These are phyloP conservation scores for Hypomesus transpacificus DNA, from an alignment of 2,113 vertebrate genomes.

Conservation along the genomic window DNA sequence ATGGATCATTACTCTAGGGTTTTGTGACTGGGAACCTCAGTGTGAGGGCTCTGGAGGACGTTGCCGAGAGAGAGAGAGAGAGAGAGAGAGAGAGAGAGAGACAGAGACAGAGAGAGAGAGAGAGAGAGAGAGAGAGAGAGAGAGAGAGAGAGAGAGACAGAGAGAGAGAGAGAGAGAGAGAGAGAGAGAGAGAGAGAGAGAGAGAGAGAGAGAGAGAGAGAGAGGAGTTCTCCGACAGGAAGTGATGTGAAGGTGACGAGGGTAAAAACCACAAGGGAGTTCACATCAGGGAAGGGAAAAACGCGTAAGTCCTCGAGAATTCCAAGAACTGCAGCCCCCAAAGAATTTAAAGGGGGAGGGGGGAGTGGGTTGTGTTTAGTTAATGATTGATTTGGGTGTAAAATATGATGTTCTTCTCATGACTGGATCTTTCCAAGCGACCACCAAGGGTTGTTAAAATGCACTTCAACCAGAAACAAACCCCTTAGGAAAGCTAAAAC, in stretches of 20 bases:
- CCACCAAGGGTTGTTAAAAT: too few relatives aligned
- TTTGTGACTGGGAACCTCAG: too few relatives aligned
- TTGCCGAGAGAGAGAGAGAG: background rate
- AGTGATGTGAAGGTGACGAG: too few relatives aligned
- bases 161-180: background rate
- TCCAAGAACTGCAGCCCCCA: too few relatives aligned
- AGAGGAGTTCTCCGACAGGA: background rate
- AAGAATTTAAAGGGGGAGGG: constrained; percentile 9
- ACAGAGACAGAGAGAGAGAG: constrained; percentile 6
- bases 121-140: background rate
- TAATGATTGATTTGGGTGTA: too few relatives aligned
- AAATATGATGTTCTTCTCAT: too few relatives aligned
- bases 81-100: background rate
- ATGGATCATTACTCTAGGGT: too few relatives aligned
- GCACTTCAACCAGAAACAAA: too few relatives aligned
- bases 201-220: background rate
- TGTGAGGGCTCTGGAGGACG: background rate
- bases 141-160: background rate
- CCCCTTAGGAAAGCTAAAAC: too few relatives aligned
- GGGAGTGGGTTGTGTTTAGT: too few relatives aligned
- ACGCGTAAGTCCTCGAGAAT: background rate
- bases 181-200: background rate
- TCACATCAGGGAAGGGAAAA: background rate
- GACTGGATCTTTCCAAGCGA: too few relatives aligned
- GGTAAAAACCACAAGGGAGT: too few relatives aligned